Percentiles rank a stretch among this genome's conserved stretches.
These are phyloP conservation scores for Drosophila neocordata DNA, from an alignment of 1,140 invertebrate genomes.

Conservation along the genomic window DNA sequence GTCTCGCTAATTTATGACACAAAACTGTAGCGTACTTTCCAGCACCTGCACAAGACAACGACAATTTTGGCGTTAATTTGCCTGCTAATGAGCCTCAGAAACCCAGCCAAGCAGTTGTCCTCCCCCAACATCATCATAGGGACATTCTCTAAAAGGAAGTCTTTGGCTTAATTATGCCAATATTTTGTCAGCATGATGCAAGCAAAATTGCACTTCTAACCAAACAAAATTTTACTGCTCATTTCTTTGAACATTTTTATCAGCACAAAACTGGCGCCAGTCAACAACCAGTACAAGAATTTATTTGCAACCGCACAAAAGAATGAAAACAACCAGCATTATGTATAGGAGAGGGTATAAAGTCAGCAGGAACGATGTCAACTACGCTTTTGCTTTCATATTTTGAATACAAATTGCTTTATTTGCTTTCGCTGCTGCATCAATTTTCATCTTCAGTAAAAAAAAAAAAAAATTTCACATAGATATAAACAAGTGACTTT, in stretches of 20 bases:
- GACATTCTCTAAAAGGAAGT: neutral
- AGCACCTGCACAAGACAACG: constrained; percentile 61
- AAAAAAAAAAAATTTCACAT: constrained; percentile 63
- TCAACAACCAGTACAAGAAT: constrained; percentile 37
- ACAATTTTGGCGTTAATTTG: constrained; percentile 71
- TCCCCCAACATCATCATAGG: neutral
- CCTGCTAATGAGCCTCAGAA: constrained; percentile 70
- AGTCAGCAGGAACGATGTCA: constrained; percentile 18
- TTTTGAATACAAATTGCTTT: constrained; percentile 83
- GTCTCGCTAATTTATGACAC: constrained; percentile 70
- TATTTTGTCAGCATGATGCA: constrained; percentile 29
- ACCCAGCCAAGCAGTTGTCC: constrained; percentile 44
- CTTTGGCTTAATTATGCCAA: constrained; percentile 70
- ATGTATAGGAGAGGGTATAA: constrained; percentile 4
- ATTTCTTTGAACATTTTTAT: constrained; percentile 29
- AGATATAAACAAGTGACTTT: constrained; percentile 77
- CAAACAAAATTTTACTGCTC: constrained; percentile 11
- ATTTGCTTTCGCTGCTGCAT: constrained; percentile 73
- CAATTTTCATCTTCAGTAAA: constrained; percentile 58
- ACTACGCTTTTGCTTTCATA: constrained; percentile 74
- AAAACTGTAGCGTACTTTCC: constrained; percentile 70
- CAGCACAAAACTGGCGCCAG: constrained; percentile 61
- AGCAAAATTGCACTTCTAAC: constrained; percentile 6
- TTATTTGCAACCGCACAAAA: constrained; percentile 54
- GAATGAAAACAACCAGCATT: constrained; percentile 26